Evolutionary conservation across 2,113 vertebrate species (phyloP).

Genomic region (Spea bombifrons): DNA sequence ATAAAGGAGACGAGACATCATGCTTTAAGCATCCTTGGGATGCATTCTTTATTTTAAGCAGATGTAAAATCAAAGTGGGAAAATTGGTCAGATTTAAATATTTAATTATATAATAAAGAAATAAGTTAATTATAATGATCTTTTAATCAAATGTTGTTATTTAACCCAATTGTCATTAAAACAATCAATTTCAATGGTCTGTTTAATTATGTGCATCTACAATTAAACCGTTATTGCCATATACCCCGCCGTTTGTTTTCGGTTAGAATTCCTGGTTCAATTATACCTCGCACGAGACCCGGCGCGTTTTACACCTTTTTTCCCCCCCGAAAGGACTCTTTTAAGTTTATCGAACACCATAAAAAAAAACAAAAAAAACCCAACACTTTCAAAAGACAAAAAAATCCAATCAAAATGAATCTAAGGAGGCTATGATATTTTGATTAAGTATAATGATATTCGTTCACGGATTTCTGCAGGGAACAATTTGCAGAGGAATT

Average conservation of each 20-base stretch:
- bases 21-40: too few species aligned
- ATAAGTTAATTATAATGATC: too few species aligned
- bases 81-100: too few species aligned
- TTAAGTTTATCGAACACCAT: neutral
- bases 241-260: neutral
- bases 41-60: too few species aligned
- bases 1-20: too few species aligned
- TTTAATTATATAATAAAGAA: too few species aligned
- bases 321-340: neutral
- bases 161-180: neutral
- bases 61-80: too few species aligned
- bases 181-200: neutral
- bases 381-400: constrained; percentile 36
- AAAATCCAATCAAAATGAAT: constrained; percentile 47
- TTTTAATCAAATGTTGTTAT: too few species aligned
- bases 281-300: neutral
- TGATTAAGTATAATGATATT: constrained; percentile 46
- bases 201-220: neutral
- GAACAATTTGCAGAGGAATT: constrained; percentile 51
- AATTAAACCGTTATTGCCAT: neutral
- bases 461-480: constrained; percentile 44
- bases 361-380: neutral
- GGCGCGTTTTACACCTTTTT: neutral
- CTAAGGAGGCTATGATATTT: neutral
- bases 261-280: neutral